Base-by-base conservation (phyloP, 2,113 vertebrate species). In the Burhinus bistriatus region DNA sequence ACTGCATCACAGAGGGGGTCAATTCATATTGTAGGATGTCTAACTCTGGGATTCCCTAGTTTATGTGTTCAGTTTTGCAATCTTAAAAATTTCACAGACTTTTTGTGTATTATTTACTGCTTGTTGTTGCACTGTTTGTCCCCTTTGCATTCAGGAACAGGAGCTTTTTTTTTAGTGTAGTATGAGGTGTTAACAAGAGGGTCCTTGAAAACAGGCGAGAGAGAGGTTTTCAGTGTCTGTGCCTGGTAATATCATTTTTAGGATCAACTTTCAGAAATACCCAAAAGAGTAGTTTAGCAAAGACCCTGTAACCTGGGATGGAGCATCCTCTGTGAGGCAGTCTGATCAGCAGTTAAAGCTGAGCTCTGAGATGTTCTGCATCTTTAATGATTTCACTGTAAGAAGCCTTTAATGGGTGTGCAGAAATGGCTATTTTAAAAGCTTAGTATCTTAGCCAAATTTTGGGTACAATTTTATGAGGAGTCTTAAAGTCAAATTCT, bases 401-500 rank as follows among this genome's bases (percentile, higher is more conserved):
- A 71, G 76, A 79, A 89, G 10, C 14, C 16, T 61, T 69, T 87
- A 81, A 54, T 15, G 6, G 12, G 3, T 61, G 12, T 52, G 36
- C 34, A 91, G 26, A 87, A 52, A 73, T 91, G 34, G 30, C 58
- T 80, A 30, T 61, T 83, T 59, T 65, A 76, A 73, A 90, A 77
- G 23, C 58, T 57, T 64, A 65, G 18, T 61, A 40, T 70, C 26
- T 91, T 83, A 65, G 20, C 23, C 59, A 87, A 84, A 70, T 70
- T 82, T 75, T 13, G 61, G 51, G 34, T 66, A 47, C 20, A 58
- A 57, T 87, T 96, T 94, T 73, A 61, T 61, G 59, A 83, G 54
- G 12, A 87, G 12, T 21, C 30, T 81, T 66, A 25, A 94, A 89
- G 54, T 58, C 68, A 89, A 62, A 58, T 81, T 94, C 69, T 93